phyloP scores from a whole-genome alignment of 2,113 vertebrate genomes.

The Xiphophorus hellerii region DNA sequence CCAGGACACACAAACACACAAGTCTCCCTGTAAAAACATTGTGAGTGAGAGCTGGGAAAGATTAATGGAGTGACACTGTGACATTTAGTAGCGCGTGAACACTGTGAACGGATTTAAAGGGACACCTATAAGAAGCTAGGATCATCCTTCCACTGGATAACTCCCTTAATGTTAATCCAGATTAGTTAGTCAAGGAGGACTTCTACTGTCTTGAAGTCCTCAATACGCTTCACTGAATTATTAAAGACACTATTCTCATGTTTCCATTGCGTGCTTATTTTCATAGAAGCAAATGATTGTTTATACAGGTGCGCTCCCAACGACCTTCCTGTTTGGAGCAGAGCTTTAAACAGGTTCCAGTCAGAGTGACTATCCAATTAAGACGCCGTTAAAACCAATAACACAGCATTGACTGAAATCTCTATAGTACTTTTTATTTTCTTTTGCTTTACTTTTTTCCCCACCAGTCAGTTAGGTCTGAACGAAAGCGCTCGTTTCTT shows the following conservation, averaged over 20 bases:
- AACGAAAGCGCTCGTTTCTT: neutral
- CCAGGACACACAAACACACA: conserved; percentile 39
- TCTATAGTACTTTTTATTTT: neutral
- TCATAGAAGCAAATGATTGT: neutral
- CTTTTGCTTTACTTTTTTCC: neutral
- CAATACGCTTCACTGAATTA: neutral
- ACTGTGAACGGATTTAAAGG: neutral
- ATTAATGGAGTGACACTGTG: neutral
- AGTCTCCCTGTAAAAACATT: conserved; percentile 26
- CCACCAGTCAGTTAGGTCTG: neutral
- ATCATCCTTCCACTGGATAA: neutral
- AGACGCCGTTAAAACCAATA: neutral
- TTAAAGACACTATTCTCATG: neutral
- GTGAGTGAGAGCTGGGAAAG: neutral
- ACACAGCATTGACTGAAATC: neutral
- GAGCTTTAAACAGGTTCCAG: neutral
- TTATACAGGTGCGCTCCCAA: neutral
- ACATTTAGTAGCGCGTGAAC: neutral
- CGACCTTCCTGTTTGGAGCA: neutral
- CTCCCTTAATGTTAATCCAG: neutral
- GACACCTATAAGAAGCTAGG: neutral
- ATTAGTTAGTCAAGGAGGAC: neutral
- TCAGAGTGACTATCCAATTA: neutral
- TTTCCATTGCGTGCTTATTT: neutral
- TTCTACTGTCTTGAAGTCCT: neutral